Conservation (phyloP, 2,113 vertebrate genomes). For the Melanotaenia duboulayi region DNA sequence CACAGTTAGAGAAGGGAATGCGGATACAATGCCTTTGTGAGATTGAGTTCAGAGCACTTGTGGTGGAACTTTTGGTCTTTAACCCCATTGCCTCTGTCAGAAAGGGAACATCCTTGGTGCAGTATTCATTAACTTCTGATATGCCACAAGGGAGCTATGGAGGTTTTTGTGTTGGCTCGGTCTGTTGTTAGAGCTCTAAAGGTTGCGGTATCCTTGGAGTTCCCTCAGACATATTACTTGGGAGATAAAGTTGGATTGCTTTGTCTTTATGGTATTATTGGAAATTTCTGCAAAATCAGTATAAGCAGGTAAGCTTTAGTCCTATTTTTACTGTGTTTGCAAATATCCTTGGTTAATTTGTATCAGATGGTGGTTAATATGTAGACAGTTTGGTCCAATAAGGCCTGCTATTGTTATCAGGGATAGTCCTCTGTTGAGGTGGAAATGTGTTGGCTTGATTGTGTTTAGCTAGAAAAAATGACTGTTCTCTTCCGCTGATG, state of each 20-base stretch:
- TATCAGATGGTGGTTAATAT: slow-evolving; percentile 36
- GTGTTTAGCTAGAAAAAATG: slow-evolving; percentile 5
- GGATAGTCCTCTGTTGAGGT: not conserved
- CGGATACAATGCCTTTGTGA: slow-evolving; percentile 59
- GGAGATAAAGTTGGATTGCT: slow-evolving; percentile 53
- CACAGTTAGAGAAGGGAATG: slow-evolving; percentile 51
- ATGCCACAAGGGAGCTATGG: slow-evolving; percentile 61
- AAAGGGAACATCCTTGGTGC: slow-evolving; percentile 75
- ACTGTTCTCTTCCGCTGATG: not conserved
- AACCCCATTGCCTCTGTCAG: slow-evolving; percentile 64
- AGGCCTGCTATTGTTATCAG: not conserved
- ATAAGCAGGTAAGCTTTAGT: slow-evolving; percentile 2
- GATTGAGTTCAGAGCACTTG: slow-evolving; percentile 75
- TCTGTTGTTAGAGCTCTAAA: slow-evolving; percentile 66
- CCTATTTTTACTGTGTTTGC: slow-evolving; percentile 16
- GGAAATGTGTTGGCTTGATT: not conserved
- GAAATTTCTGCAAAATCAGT: slow-evolving; percentile 23
- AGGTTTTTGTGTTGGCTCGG: slow-evolving; percentile 61
- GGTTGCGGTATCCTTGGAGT: slow-evolving; percentile 69
- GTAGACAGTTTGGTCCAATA: not conserved
- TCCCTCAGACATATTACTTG: slow-evolving; percentile 51
- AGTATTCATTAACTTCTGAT: slow-evolving; percentile 74
- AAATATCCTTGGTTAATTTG: slow-evolving; percentile 33
- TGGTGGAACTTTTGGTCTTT: slow-evolving; percentile 70
- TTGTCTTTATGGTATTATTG: slow-evolving; percentile 24